Evolutionary conservation across 2,888 invertebrate genomes (phyloP), one percentile per base, ranked within the genome.

Genomic region (Agrochola circellaris): DNA sequence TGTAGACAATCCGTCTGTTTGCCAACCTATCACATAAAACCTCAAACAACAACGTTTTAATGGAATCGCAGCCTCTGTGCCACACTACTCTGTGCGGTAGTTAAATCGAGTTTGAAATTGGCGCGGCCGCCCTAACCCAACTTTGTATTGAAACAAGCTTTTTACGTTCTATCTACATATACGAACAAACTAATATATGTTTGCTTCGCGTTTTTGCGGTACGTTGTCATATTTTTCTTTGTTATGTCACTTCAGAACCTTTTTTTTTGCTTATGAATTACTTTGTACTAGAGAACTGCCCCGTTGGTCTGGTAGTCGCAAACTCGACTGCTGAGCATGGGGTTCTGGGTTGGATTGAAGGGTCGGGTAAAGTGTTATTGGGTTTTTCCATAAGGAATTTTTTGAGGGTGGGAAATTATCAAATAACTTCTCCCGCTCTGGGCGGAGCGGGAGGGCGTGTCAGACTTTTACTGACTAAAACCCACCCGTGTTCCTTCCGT

Each of bases 81-180:
- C 17, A 9, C 73, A 61, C 69, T 85, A 60, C 77, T 77, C 87
- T 85, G 58, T 72, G 79, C 72, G 78, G 80, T 86, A 89, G 93
- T 92, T 93, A 90, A 93, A 93, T 93, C 87, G 93, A 93, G 92
- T 93, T 90, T 90, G 87, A 91, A 92, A 93, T 93, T 91, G 93
- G 83, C 83, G 87, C 62, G 77, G 87, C 79, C 84, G 82, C 68
- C 72, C 77, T 73, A 83, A 80, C 82, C 79, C 69, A 78, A 76
- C 69, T 87, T 81, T 79, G 83, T 84, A 84, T 88, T 87, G 84
- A 48, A 83, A 77, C 86, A 68, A 61, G 86, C 38, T 83, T 83
- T 86, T 86, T 83, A 62, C 62, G 61, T 78, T 77, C 26, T 8
- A 51, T 58, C 56, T 62, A 20, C 26, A 51, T 56, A n/a, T 30